Conservation (phyloP, 2,888 invertebrate genomes). For the Campopleginae sp. region DNA sequence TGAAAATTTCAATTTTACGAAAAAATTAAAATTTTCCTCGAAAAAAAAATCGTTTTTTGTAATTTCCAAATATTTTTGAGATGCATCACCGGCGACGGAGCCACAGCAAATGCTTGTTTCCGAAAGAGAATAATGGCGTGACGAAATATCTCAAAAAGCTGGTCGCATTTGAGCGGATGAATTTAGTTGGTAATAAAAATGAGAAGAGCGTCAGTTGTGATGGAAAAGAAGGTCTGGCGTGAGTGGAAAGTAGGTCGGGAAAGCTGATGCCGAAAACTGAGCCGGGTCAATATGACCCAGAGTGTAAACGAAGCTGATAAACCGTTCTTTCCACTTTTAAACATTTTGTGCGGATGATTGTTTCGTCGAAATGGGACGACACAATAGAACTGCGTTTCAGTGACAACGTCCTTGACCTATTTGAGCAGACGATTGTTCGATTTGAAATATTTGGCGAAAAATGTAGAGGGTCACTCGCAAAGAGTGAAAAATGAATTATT, state of each 20-base stretch:
- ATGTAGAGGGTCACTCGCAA: background rate
- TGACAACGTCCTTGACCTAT: constrained; percentile 1
- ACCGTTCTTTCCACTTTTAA: background rate
- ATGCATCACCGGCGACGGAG: too few species aligned
- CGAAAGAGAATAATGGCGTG: too few species aligned
- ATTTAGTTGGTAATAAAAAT: background rate
- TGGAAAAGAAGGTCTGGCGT: background rate
- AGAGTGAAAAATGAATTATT: background rate
- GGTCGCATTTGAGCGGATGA: background rate
- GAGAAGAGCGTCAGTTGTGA: background rate
- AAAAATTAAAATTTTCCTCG: too few species aligned
- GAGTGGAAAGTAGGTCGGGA: too few species aligned
- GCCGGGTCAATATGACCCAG: too few species aligned
- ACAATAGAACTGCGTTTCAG: background rate
- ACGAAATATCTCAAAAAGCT: background rate
- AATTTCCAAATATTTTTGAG: too few species aligned
- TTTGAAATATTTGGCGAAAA: background rate
- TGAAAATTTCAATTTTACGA: too few species aligned
- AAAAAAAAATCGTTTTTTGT: too few species aligned
- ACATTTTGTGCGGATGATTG: background rate
- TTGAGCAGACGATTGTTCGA: background rate
- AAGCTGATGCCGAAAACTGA: too few species aligned
- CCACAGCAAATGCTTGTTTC: too few species aligned
- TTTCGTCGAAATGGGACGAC: background rate
- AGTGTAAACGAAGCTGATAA: too few species aligned